Evolutionary conservation across 2,113 vertebrate genomes (phyloP), one percentile per base, ranked within the genome.

Genomic region (Spea multiplicata): DNA sequence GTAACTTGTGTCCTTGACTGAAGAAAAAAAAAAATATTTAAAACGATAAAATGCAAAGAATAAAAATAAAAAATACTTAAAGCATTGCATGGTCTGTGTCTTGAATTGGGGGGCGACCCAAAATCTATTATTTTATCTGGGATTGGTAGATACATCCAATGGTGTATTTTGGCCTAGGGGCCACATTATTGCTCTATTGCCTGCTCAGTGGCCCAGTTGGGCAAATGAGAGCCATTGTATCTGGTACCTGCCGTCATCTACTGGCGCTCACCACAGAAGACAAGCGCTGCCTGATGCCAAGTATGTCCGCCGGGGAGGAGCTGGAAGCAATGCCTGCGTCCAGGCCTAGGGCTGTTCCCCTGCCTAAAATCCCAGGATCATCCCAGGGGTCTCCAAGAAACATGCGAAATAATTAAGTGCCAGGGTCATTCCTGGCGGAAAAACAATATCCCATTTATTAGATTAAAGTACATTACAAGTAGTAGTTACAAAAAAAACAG

Each of bases 11-110:
- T 89, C 86, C 85, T 89, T 89, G 84, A 84, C 74, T 83, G 30
- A 30, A 83, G 84, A 85, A 85, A 84, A 75, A 86, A 89, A 87
- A 83, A 76, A 53, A 89, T 90, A 90, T 90, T 91, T 89, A 92
- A 89, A 87, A 82, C 81, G 70, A 69, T 75, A 83, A 88, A 84
- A 7, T 82, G 84, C 71, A 68, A 83, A 69, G 88, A 92, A 92
- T 88, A 88, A 78, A 78, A 81, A 82, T 84, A 78, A 81, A 82
- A 84, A 72, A 73, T 84, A 91, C 88, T 89, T 90, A 88, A 91
- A 86, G 76, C 83, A 83, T 73, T 64, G 73, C 6, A 0, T 44
- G 49, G 47, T 64, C 44, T 70, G 5, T 62, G 53, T 57, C 14
- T 57, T 44, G 13, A 5, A 9, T 67, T 67, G 9, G 7, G 50